Percentiles rank a stretch among this genome's conserved stretches.
phyloP scores from a whole-genome alignment of 2,113 vertebrate genomes.

The Octodon degus region DNA sequence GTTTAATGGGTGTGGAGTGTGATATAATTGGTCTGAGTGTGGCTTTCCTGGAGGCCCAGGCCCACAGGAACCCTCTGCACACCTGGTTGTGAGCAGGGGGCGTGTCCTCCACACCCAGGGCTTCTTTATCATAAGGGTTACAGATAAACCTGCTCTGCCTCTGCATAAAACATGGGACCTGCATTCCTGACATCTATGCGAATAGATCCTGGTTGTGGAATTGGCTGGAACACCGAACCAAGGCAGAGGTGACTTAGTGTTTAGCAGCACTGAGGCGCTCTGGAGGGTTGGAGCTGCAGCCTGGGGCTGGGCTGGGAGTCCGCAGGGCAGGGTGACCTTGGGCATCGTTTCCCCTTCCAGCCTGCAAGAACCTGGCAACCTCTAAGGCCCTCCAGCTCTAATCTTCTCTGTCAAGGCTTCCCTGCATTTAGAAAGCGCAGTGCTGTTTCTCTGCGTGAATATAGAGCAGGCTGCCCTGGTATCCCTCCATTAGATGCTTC shows the following conservation, averaged over 20 bases:
- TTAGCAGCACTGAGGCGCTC: background rate
- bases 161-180: accelerated
- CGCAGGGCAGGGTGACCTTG: background rate
- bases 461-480: background rate
- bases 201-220: accelerated
- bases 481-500: slow-evolving; percentile 56
- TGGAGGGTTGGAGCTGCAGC: no score
- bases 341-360: no score
- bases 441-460: background rate
- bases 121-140: background rate
- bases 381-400: accelerated
- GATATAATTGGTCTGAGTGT: accelerated
- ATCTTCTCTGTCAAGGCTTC: background rate
- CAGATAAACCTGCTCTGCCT: accelerated
- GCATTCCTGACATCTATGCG: accelerated
- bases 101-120: accelerated
- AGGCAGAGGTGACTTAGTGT: accelerated
- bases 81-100: accelerated
- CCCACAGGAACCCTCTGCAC: accelerated
- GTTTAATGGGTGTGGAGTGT: accelerated
- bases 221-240: accelerated
- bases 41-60: no score
- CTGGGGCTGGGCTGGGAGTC: accelerated
- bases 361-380: accelerated
- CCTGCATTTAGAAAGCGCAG: background rate